Base-by-base conservation (phyloP, 2,888 invertebrate genomes). In the Eustalomyia histrio region DNA sequence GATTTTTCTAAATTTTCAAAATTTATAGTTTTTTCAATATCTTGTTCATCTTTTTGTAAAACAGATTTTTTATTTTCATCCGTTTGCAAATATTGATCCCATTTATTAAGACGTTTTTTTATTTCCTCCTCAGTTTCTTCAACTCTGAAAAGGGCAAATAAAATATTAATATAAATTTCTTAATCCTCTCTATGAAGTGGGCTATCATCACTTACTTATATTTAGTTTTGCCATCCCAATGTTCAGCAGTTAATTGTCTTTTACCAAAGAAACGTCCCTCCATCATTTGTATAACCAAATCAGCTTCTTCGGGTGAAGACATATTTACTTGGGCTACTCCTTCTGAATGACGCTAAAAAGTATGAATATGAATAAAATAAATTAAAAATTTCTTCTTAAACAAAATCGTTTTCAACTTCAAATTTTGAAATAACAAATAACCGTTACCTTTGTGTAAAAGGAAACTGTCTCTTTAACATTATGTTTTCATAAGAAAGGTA, bases 171-270 rank as follows among this genome's bases (percentile, higher is more conserved):
- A 43, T 0, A 47, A 57, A 47, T 24, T 29, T 16, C 3, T 58
- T 29, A n/a, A n/a, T 14, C 6, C 6, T n/a, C 1, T 47, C n/a
- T 47, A 1, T 14, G 8, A 3, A 43, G 14, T 14, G 12, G 6
- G 43, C 39, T 12, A 39, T 21, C 21, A 17, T 14, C 63, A 87
- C 91, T 89, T 83, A 93, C 93, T 94, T 95, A 91, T 95, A 98
- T 90, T 97, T 99, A 0, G 97, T 97, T 89, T 95, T 95, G 17
- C 99, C 99, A 91, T 99, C 98, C 97, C 97, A 99, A 83, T 95
- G 94, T 88, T 95, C 95, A 4, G 98, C 99, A 4, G 93, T 93
- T 33, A 99, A 93, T 90, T 95, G 93, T 50, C 96, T 92, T 88
- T 97, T 95, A 9, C 96, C 96, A 91, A 98, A 98, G 94, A 95